phyloP scores from a whole-genome alignment of 2,797 vertebrate species.

The Myiotriccus ornatus region DNA sequence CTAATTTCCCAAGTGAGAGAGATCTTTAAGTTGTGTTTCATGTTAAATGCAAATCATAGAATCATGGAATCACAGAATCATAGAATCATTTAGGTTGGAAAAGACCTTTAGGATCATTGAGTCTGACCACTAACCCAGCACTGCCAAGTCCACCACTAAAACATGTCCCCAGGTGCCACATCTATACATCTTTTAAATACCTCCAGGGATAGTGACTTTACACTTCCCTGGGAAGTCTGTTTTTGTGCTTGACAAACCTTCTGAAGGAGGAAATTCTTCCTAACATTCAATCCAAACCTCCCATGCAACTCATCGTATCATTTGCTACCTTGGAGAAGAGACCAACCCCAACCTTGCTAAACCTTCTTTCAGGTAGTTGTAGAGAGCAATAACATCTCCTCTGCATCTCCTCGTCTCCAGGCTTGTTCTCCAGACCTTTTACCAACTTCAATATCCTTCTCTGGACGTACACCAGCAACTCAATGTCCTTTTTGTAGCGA shows the following conservation, averaged over 20 bases:
- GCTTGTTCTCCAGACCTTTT: background rate
- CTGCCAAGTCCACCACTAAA: background rate
- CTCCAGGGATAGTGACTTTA: accelerated
- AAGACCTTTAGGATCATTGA: background rate
- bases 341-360: background rate
- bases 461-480: background rate
- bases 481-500: too few species aligned
- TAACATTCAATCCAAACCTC: background rate
- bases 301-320: background rate
- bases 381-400: background rate
- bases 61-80: background rate
- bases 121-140: background rate
- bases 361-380: background rate
- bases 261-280: background rate
- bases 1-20: background rate
- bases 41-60: background rate
- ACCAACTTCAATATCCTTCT: background rate
- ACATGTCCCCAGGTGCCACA: background rate
- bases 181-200: background rate
- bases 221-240: background rate
- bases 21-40: background rate
- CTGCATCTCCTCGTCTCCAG: background rate
- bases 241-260: background rate
- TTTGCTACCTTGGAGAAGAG: too few species aligned
- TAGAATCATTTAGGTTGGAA: background rate